These are phyloP conservation scores for Parasteatoda lunata DNA, from an alignment of 2,888 invertebrate genomes.

Conservation along the genomic window DNA sequence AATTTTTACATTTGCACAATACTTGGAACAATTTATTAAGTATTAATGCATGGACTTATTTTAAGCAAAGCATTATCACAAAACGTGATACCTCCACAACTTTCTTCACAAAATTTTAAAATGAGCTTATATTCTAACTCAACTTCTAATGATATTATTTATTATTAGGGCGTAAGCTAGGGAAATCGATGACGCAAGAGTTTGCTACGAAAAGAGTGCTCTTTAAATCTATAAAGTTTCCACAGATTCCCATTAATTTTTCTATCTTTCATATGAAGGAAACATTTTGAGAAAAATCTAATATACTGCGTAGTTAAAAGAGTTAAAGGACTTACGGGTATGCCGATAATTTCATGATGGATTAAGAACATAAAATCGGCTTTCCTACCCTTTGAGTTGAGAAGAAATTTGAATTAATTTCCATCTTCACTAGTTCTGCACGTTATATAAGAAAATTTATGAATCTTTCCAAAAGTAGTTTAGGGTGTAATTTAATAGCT, in stretches of 20 bases:
- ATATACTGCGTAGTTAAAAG: not conserved
- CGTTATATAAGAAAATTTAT: not conserved
- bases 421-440: not conserved
- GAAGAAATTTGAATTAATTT: constrained; percentile 3
- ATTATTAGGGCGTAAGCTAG: no score
- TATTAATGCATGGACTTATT: no score
- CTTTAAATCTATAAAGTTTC: not conserved
- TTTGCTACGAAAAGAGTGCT: not conserved
- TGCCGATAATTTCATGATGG: constrained; percentile 6
- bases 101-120: no score
- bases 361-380: not conserved
- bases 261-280: not conserved
- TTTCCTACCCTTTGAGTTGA: not conserved
- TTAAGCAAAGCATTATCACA: no score
- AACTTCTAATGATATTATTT: no score
- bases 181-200: not conserved
- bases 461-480: not conserved
- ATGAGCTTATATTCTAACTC: no score
- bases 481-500: not conserved
- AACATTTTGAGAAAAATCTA: not conserved
- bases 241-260: not conserved
- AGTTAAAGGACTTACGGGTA: not conserved
- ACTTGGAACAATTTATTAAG: no score
- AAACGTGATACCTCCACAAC: no score
- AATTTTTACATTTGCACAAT: no score